A percentile compares a stretch with the other conserved stretches of the same genome.
phyloP scores from a whole-genome alignment of 2,113 vertebrate genomes.

The Pelodiscus sinensis region DNA sequence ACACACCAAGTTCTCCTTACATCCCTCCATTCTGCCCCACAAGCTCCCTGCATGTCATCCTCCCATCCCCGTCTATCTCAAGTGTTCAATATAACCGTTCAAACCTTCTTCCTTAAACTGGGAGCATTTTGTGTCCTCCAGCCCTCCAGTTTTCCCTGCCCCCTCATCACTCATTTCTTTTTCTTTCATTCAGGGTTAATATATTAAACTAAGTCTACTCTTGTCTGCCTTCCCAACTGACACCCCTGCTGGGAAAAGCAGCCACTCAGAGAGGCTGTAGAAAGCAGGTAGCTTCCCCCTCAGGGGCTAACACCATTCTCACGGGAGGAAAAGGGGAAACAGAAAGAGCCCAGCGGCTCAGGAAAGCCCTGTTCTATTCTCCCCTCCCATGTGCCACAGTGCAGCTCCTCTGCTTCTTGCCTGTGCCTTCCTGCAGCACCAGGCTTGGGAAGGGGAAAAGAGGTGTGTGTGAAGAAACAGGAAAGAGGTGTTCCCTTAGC shows the following conservation, averaged over 20 bases:
- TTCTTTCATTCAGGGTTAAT: not conserved
- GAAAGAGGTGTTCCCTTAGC: not conserved
- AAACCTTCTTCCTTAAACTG: not conserved
- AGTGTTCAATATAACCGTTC: not conserved
- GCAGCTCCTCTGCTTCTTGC: not conserved
- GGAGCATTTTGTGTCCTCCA: not conserved
- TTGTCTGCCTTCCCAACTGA: not conserved
- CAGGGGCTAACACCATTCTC: not conserved
- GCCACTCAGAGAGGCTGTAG: not conserved
- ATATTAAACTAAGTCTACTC: not conserved
- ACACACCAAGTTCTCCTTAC: not conserved
- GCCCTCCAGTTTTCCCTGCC: not conserved
- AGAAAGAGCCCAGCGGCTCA: not conserved
- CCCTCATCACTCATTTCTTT: not conserved
- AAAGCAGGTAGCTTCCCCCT: not conserved
- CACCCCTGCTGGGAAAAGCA: not conserved
- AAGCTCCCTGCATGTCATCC: not conserved
- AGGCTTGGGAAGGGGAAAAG: not conserved
- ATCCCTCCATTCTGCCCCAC: not conserved
- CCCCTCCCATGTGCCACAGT: not conserved
- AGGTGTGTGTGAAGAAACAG: not conserved
- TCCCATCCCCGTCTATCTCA: not conserved
- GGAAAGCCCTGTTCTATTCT: not conserved
- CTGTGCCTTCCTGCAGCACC: not conserved
- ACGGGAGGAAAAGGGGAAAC: not conserved